Base-by-base conservation (phyloP, 1,140 invertebrate genomes). In the Drosophila pallidifrons region DNA sequence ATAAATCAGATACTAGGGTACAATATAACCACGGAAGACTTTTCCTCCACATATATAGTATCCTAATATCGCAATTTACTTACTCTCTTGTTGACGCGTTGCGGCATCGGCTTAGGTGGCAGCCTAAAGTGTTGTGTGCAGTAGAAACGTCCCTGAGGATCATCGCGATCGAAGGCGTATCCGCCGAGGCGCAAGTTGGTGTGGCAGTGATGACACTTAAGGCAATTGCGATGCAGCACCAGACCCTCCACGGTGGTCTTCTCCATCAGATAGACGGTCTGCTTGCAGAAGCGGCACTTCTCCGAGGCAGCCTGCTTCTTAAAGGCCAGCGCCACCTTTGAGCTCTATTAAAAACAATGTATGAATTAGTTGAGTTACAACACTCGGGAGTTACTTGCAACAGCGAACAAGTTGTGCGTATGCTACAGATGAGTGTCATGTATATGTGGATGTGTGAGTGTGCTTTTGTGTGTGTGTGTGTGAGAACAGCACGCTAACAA, bases 191-290 rank as follows among this genome's bases (percentile, higher is more conserved):
- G 92, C 59, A 93, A 60, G 65, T 92, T 92, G 1, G 92, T 92
- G 65, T 92, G 92, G 79, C 93, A 93, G 70, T 93, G 91, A 80
- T 93, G 89, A 92, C 95, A 96, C 82, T 95, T 95, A 86, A 98
- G 96, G 92, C 97, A 98, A 65, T 95, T 95, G 51, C 97, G 94
- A 93, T 98, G 97, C 92, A 98, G 97, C 82, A 97, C 96, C 82
- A 96, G 95, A 45, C 96, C 97, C 93, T 98, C 97, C 4, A 97
- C 96, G 85, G 94, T 96, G 79, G 97, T 94, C 67, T 96, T 94
- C 92, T 98, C 97, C 95, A 98, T 97, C 11, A 98, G 93, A 91
- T 98, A 98, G 30, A 98, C 97, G 11, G 96, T 94, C 92, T 97
- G 97, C 66, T 95, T 94, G 93, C 97, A 98, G 93, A 98, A 97